Evolutionary conservation across 1,140 invertebrate genomes (phyloP).

Genomic region (Trichonephila clavata): DNA sequence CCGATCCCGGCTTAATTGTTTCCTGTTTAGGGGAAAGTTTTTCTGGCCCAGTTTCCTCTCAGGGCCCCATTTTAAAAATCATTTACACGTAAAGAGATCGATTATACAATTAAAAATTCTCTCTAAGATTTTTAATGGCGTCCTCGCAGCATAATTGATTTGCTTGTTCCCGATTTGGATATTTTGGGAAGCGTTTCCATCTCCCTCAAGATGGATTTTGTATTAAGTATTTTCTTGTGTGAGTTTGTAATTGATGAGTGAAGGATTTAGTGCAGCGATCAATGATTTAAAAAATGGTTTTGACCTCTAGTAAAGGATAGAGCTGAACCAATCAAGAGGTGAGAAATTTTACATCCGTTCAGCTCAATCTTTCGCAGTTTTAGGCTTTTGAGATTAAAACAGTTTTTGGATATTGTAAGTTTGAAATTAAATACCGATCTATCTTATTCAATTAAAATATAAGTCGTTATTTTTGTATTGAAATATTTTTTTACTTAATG

Average conservation of each 20-base stretch:
- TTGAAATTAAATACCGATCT: too few relatives aligned
- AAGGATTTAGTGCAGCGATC: neutral
- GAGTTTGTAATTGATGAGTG: neutral
- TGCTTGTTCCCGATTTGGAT: neutral
- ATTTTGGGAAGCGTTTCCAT: neutral
- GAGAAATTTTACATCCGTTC: too few relatives aligned
- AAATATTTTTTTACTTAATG: too few relatives aligned
- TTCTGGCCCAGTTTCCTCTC: neutral
- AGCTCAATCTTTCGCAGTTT: too few relatives aligned
- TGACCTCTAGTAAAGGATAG: too few relatives aligned
- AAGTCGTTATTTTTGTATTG: too few relatives aligned
- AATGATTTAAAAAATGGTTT: too few relatives aligned
- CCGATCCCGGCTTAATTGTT: neutral
- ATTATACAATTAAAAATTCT: neutral
- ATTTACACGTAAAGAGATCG: constrained; percentile 2
- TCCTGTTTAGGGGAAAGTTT: neutral
- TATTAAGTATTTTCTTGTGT: neutral
- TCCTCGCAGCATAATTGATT: neutral
- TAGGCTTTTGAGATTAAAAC: too few relatives aligned
- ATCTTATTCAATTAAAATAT: too few relatives aligned
- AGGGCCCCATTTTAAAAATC: neutral
- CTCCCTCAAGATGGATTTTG: neutral
- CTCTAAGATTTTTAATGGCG: neutral
- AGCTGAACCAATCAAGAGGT: too few relatives aligned
- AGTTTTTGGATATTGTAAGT: too few relatives aligned